Conservation (phyloP, 2,113 vertebrate genomes). For the Furnarius figulus region DNA sequence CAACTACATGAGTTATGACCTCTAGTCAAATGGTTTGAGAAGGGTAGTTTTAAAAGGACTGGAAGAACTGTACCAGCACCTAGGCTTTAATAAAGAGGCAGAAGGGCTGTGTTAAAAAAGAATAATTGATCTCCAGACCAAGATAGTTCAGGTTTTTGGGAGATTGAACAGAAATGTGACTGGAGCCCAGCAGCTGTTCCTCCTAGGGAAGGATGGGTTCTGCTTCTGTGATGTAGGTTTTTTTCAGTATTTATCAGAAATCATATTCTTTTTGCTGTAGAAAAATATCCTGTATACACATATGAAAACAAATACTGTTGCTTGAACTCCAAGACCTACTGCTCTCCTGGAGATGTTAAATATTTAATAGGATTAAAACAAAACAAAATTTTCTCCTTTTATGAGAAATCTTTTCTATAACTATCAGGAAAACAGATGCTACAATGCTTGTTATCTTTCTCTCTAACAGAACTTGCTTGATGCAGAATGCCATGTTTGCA, state of each 20-base stretch:
- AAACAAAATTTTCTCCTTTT: neutral
- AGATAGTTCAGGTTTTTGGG: neutral
- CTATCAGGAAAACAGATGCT: neutral
- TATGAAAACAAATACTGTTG: neutral
- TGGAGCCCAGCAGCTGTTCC: neutral
- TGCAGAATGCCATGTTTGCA: neutral
- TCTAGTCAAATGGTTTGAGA: neutral
- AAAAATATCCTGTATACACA: neutral
- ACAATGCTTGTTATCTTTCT: neutral
- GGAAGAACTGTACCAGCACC: neutral
- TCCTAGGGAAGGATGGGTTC: accelerated
- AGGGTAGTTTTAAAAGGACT: neutral
- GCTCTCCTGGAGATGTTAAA: neutral
- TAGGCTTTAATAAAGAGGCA: neutral
- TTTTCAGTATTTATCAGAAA: neutral
- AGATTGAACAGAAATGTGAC: neutral
- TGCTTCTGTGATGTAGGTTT: neutral
- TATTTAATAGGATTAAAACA: neutral
- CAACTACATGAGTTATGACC: neutral
- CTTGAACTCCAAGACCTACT: neutral
- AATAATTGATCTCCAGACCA: neutral
- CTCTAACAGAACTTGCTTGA: neutral
- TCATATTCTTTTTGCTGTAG: neutral
- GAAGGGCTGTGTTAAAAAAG: neutral
- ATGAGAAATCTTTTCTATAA: neutral